Evolutionary conservation across 2,888 invertebrate species (phyloP).

Genomic region (Ametastegia equiseti): DNA sequence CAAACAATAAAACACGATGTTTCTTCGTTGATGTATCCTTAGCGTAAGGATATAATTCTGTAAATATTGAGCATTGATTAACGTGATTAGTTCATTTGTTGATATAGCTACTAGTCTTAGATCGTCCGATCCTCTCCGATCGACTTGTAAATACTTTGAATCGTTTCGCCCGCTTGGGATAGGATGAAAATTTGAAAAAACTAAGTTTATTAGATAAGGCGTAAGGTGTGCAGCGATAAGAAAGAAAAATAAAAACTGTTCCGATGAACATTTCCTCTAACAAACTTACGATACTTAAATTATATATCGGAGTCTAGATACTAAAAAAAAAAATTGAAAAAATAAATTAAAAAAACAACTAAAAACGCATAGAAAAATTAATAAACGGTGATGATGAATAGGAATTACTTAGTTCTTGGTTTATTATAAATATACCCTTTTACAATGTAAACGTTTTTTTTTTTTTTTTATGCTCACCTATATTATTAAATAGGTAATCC

Average conservation of each 20-base stretch:
- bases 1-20: background rate
- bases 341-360: background rate
- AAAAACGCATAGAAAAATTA: background rate
- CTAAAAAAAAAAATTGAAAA: background rate
- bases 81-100: too few relatives aligned
- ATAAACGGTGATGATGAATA: slow-evolving; percentile 26
- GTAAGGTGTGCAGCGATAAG: too few relatives aligned
- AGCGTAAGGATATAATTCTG: background rate
- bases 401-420: slow-evolving; percentile 56
- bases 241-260: too few relatives aligned
- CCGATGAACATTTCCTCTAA: too few relatives aligned
- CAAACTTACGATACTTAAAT: too few relatives aligned
- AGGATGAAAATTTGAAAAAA: too few relatives aligned
- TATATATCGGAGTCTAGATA: too few relatives aligned
- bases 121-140: background rate
- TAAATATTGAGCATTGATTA: slow-evolving; percentile 1
- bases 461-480: slow-evolving; percentile 51
- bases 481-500: slow-evolving; percentile 50
- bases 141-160: slow-evolving; percentile 2
- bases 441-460: slow-evolving; percentile 66
- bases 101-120: background rate
- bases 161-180: background rate
- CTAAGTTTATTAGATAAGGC: too few relatives aligned
- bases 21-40: background rate
- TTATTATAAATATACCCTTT: slow-evolving; percentile 72